phyloP scores from a whole-genome alignment of 1,140 invertebrate species.

The Eufriesea mexicana region DNA sequence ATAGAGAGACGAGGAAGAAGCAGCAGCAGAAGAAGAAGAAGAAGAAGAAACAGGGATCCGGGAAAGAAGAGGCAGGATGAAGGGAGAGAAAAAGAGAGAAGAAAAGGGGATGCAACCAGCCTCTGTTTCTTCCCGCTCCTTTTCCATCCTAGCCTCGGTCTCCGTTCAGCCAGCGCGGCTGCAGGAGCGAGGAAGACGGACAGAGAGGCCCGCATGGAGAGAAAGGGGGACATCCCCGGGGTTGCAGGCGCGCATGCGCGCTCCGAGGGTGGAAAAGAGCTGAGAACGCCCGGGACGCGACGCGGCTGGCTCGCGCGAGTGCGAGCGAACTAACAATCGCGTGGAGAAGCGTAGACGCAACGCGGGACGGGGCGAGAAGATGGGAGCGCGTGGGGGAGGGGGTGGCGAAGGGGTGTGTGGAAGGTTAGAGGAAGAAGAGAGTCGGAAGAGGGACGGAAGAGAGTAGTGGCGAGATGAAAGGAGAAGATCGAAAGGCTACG shows the following conservation, averaged over 20 bases:
- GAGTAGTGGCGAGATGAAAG: conserved; percentile 4
- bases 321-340: conserved; percentile 8
- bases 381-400: not conserved
- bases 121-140: not conserved
- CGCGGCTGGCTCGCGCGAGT: conserved; percentile 21
- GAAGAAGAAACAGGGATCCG: too few species aligned
- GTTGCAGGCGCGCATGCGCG: conserved; percentile 73
- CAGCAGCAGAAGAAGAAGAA: not conserved
- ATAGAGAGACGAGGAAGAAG: too few species aligned
- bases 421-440: conserved; percentile 31
- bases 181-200: not conserved
- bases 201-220: conserved; percentile 6
- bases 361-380: not conserved
- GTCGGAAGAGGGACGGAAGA: not conserved
- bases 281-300: conserved; percentile 80
- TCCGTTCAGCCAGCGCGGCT: not conserved
- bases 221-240: conserved; percentile 64
- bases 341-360: conserved; percentile 33
- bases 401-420: too few species aligned
- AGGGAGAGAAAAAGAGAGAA: too few species aligned
- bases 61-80: too few species aligned
- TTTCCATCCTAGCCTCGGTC: not conserved
- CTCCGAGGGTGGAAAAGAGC: conserved; percentile 76
- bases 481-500: conserved; percentile 21
- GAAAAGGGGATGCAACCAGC: not conserved